Evolutionary conservation across 2,888 invertebrate species (phyloP), one percentile per base, ranked within the genome.

Genomic region (Caenorhabditis doughertyi): DNA sequence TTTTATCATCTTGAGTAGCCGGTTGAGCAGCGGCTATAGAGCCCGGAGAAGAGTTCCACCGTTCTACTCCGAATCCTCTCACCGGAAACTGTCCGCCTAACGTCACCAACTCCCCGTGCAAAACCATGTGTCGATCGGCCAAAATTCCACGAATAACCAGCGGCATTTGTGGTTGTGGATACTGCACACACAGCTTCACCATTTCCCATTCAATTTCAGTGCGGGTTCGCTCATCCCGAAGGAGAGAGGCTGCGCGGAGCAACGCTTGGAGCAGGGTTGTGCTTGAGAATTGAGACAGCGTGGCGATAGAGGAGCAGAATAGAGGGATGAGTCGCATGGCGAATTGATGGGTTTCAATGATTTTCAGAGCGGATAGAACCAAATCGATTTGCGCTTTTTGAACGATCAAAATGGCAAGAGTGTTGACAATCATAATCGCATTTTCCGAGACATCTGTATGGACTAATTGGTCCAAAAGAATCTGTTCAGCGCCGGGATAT

Each of bases 191-290:
- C 44, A 88, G 55, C 25, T 85, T 84, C 39, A 80, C 80, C 85
- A 89, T 81, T 58, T 87, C 82, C 90, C 89, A 89, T 56, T 87
- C 89, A 42, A 89, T 64, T 56, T 90, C 90, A 9, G 89, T 90
- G 25, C 88, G 60, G 0, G 84, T 77, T 8, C 89, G 80, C 35
- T 83, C 84, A 39, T 90, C 87, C 9, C 84, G 60, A 21, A 87
- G 74, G 16, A 76, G 35, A 0, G 64, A 47, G 0, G 81, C 81
- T 1, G 83, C 81, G 9, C 83, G 60, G 35, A 84, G 80, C n/a
- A 85, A 67, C 2, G 76, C 85, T 56, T 79, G 73, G 18, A 82
- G 49, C 1, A 83, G 39, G 5, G 79, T 81, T 5, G 80, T 76
- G 23, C 79, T 72, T 29, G 84, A 83, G 49, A 87, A 87, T 29